phyloP scores from a whole-genome alignment of 1,140 invertebrate genomes.

The Brachionus koreanus region DNA sequence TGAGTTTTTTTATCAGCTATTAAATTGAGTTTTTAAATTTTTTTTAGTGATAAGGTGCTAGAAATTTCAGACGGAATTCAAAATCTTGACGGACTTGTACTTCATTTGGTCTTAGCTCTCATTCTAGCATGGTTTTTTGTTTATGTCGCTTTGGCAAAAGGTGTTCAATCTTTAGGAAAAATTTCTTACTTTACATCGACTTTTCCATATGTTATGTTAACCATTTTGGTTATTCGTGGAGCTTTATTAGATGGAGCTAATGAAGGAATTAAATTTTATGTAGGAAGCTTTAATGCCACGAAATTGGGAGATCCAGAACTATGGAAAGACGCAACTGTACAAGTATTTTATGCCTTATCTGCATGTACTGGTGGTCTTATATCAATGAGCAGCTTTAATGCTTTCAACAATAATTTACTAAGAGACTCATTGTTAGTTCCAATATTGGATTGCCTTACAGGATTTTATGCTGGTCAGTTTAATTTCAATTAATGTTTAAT shows the following conservation, averaged over 20 bases:
- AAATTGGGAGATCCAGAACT: constrained; percentile 49
- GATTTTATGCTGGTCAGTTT: constrained; percentile 45
- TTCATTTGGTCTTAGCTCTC: not conserved
- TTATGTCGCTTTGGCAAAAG: constrained; percentile 7
- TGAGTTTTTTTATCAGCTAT: not conserved
- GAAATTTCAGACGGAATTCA: constrained; percentile 24
- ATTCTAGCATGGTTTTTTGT: not conserved
- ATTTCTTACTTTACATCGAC: constrained; percentile 59
- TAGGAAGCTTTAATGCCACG: constrained; percentile 1
- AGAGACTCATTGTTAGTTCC: constrained; percentile 29
- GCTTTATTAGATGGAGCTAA: constrained; percentile 70
- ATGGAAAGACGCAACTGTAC: constrained; percentile 53
- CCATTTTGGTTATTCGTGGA: constrained; percentile 68
- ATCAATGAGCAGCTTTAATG: constrained; percentile 89
- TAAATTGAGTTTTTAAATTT: not conserved
- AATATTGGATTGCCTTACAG: constrained; percentile 36
- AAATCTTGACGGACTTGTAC: constrained; percentile 2
- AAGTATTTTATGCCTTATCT: constrained; percentile 86
- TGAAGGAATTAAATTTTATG: constrained; percentile 68
- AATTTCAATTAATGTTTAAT: not conserved
- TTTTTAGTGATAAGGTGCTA: not conserved
- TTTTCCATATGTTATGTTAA: constrained; percentile 73
- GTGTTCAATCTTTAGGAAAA: constrained; percentile 43
- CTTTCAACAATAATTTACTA: constrained; percentile 81
- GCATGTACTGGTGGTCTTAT: constrained; percentile 87